A percentile compares a stretch with the other conserved stretches of the same genome.
Evolutionary conservation across 2,797 vertebrate species (phyloP).

Genomic region (Malurus splendens): DNA sequence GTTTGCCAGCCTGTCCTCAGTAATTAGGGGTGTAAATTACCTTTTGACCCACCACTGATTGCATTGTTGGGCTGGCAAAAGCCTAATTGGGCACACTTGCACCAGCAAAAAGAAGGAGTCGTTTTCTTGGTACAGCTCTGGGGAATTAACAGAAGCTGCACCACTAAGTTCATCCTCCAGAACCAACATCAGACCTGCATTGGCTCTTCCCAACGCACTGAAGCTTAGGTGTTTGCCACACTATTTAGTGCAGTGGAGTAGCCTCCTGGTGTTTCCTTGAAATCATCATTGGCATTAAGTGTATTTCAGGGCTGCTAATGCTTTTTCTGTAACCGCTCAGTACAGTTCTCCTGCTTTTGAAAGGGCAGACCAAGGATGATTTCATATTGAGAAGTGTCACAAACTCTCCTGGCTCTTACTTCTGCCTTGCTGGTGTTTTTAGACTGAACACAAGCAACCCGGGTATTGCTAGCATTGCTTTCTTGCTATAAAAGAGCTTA

Average conservation of each 20-base stretch:
- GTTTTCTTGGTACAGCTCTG: neutral
- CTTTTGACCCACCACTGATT: neutral
- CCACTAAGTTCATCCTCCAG: neutral
- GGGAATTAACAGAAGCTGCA: neutral
- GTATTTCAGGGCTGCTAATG: neutral
- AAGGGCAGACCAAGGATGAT: neutral
- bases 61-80: neutral
- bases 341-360: neutral
- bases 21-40: neutral
- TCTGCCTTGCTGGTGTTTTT: neutral
- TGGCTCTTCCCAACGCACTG: neutral
- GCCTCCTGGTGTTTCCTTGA: neutral
- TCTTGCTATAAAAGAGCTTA: neutral
- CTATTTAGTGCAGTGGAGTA: neutral
- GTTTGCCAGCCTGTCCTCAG: neutral
- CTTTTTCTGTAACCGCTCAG: neutral
- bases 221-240: fast-evolving
- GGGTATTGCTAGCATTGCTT: neutral
- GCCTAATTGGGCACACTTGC: neutral
- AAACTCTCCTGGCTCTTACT: neutral
- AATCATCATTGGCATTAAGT: neutral
- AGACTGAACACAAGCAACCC: neutral
- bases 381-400: neutral
- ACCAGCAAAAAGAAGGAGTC: neutral
- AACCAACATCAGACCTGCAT: neutral